Evolutionary conservation across 2,888 invertebrate genomes (phyloP), one percentile per base, ranked within the genome.

Genomic region (Melanostoma mellinum): DNA sequence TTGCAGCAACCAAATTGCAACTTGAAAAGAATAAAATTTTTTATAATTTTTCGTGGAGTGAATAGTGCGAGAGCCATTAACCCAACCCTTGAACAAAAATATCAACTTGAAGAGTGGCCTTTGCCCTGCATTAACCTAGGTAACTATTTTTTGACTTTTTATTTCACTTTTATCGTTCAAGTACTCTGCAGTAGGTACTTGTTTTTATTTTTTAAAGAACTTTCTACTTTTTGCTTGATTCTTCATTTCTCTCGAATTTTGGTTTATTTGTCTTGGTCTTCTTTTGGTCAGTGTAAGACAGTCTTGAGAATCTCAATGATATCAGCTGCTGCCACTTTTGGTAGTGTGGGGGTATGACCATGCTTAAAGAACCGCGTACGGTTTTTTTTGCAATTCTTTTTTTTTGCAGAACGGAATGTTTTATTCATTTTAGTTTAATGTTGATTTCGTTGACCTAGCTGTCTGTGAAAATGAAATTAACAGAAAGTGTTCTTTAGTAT

Each of bases 141-240:
- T 63, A 63, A 63, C 48, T 63, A 63, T 63, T 1, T 33, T n/a
- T 38, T 56, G n/a, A 10, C 10, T 6, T 9, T 10, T 75, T 36
- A 52, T 65, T 33, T 60, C 72, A 65, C 65, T 68, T 55, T 46
- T 55, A 20, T 8, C 20, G 55, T 53, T 71, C 33, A 73, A 69
- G 61, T 68, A 67, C 76, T 61, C 67, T 55, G 32, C 67, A 44
- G 42, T n/a, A n/a, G n/a, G n/a, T 60, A 52, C 48, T 56, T 38
- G 40, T 36, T 77, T 55, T 46, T 20, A 20, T 67, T 67, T 35
- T 40, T 52, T 3, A n/a, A 73, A 79, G 74, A 75, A 84, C 74
- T 71, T 84, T 84, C 74, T 75, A 75, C 71, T 84, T 76, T 60
- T 80, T 82, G 84, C 84, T 84, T 84, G 84, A 74, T 84, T 84